Percentiles rank a stretch among this genome's conserved stretches.
Evolutionary conservation across 2,797 vertebrate genomes (phyloP).

Genomic region (Paguma larvata): DNA sequence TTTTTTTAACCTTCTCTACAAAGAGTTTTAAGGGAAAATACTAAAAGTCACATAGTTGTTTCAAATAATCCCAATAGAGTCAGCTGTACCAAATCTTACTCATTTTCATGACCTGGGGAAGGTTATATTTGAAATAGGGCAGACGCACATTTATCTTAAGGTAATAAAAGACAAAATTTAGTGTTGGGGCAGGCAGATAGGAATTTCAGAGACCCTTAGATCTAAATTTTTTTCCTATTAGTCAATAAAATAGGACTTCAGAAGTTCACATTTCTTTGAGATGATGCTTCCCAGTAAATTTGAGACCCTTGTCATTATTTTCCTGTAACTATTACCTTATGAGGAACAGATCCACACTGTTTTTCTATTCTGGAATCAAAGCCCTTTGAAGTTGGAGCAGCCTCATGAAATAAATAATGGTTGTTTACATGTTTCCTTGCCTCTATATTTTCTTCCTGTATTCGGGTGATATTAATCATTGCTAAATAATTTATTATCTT

Average conservation of each 20-base stretch:
- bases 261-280: slow-evolving; percentile 42
- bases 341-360: background rate
- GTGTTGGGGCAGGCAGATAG: background rate
- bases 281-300: background rate
- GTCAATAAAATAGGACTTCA: background rate
- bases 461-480: slow-evolving; percentile 13
- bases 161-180: slow-evolving; percentile 43
- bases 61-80: background rate
- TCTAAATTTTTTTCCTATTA: slow-evolving; percentile 10
- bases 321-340: background rate
- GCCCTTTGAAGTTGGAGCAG: slow-evolving; percentile 13
- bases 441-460: background rate
- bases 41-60: background rate
- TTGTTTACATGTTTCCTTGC: background rate
- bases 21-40: slow-evolving; percentile 44
- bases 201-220: slow-evolving; percentile 21
- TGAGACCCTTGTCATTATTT: background rate
- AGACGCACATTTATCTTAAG: slow-evolving; percentile 17
- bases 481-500: slow-evolving; percentile 28
- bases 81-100: background rate
- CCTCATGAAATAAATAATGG: background rate
- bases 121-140: background rate
- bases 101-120: background rate
- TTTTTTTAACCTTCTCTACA: background rate
- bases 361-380: slow-evolving; percentile 35